Conservation (phyloP, 2,888 invertebrate species). For the Sinhomidia bicolor region DNA sequence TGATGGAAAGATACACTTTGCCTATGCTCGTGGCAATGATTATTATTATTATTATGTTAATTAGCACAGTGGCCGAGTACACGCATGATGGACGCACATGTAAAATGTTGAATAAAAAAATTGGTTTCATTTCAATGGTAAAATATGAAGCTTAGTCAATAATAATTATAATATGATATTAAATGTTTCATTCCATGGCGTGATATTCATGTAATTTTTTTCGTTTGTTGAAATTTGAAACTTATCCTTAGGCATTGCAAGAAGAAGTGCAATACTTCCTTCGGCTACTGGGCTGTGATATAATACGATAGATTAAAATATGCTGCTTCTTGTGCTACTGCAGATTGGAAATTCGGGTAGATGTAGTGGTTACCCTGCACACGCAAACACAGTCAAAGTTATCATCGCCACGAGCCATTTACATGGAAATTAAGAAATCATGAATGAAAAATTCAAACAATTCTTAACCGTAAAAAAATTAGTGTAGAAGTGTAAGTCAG, state of each 20-base stretch:
- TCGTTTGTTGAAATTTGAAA: slow-evolving; percentile 33
- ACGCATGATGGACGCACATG: background rate
- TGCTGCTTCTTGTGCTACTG: background rate
- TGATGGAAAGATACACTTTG: slow-evolving; percentile 42
- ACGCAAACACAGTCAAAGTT: background rate
- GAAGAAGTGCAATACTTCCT: background rate
- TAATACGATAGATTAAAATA: background rate
- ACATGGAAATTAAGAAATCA: background rate
- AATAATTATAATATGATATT: background rate
- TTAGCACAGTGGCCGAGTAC: background rate
- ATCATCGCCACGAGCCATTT: slow-evolving; percentile 28
- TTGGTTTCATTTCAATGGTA: no score
- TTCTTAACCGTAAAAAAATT: background rate
- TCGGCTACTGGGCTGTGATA: background rate
- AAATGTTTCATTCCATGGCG: background rate
- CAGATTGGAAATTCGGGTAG: background rate
- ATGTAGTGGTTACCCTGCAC: background rate
- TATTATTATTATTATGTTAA: slow-evolving; percentile 61
- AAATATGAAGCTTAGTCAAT: no score
- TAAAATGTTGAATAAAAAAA: background rate
- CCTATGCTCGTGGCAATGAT: slow-evolving; percentile 59
- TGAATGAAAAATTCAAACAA: background rate
- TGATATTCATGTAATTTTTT: background rate
- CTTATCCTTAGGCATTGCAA: background rate
- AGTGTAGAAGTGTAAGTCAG: no score